These are phyloP conservation scores for Achatina immaculata DNA, from an alignment of 1,140 invertebrate genomes.

Conservation along the genomic window DNA sequence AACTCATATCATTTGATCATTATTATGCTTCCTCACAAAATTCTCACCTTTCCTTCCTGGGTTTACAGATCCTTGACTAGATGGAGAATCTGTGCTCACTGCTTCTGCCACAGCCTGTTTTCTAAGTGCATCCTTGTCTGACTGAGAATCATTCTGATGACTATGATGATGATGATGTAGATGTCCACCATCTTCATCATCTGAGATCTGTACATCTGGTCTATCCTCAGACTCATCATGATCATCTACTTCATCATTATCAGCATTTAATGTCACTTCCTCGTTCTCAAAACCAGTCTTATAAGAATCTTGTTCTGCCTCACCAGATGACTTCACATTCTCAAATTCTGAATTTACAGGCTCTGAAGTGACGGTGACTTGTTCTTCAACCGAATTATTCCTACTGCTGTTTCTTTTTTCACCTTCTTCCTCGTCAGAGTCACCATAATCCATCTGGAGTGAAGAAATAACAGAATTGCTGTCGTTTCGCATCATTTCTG, in stretches of 20 bases:
- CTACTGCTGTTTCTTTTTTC: not conserved
- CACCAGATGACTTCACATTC: not conserved
- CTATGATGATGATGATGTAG: not conserved
- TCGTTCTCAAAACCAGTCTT: not conserved
- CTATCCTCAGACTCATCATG: not conserved
- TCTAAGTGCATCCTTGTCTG: not conserved
- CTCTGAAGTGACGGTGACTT: not conserved
- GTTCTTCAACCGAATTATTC: not conserved
- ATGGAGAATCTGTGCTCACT: conserved; percentile 28
- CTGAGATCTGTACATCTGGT: conserved; percentile 26
- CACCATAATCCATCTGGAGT: conserved; percentile 35
- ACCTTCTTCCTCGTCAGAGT: conserved; percentile 33
- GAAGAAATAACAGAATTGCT: conserved; percentile 30
- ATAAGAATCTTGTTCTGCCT: not conserved
- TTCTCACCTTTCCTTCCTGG: conserved; percentile 29
- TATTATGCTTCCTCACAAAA: no score
- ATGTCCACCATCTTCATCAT: conserved; percentile 28
- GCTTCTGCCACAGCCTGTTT: not conserved
- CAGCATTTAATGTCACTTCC: not conserved
- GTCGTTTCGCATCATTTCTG: conserved; percentile 25
- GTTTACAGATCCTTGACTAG: conserved; percentile 17
- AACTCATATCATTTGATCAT: no score
- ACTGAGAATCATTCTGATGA: not conserved
- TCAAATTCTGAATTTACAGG: not conserved
- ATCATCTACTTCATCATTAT: not conserved